These are phyloP conservation scores for Acanthococcus lagerstroemiae DNA, from an alignment of 2,888 invertebrate genomes.

Conservation along the genomic window DNA sequence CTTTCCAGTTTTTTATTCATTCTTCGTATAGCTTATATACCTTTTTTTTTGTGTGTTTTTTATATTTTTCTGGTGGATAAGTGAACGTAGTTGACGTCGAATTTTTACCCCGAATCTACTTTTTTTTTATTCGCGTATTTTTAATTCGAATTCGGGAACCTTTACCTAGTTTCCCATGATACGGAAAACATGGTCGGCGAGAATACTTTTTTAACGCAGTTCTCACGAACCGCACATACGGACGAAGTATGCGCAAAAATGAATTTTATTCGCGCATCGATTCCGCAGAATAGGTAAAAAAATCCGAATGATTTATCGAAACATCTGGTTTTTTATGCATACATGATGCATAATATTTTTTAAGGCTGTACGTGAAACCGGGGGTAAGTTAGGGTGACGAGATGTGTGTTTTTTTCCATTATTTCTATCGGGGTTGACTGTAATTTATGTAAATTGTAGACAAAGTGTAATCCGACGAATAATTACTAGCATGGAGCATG, in stretches of 20 bases:
- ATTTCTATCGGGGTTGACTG: too few relatives aligned
- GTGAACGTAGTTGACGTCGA: neutral
- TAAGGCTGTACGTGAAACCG: too few relatives aligned
- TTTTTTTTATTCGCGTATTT: constrained; percentile 11
- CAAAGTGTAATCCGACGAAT: too few relatives aligned
- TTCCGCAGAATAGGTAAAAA: neutral
- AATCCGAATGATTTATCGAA: neutral
- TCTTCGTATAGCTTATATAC: constrained; percentile 4
- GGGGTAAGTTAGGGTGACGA: too few relatives aligned
- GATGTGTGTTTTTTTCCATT: too few relatives aligned
- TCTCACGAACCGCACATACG: too few relatives aligned
- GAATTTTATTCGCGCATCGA: neutral
- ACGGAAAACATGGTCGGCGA: constrained; percentile 9
- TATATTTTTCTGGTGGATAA: constrained; percentile 8
- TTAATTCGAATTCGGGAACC: constrained; percentile 7
- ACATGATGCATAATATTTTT: too few relatives aligned
- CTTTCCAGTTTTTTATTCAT: constrained; percentile 2
- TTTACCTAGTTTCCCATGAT: constrained; percentile 13
- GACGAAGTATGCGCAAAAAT: neutral
- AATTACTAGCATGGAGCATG: too few relatives aligned
- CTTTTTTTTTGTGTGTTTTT: constrained; percentile 1
- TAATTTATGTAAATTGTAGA: too few relatives aligned
- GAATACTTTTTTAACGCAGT: constrained; percentile 21
- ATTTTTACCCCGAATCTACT: constrained; percentile 18
- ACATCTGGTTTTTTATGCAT: too few relatives aligned